phyloP scores from a whole-genome alignment of 2,797 vertebrate genomes.

The Microctenopoma lineatum region DNA sequence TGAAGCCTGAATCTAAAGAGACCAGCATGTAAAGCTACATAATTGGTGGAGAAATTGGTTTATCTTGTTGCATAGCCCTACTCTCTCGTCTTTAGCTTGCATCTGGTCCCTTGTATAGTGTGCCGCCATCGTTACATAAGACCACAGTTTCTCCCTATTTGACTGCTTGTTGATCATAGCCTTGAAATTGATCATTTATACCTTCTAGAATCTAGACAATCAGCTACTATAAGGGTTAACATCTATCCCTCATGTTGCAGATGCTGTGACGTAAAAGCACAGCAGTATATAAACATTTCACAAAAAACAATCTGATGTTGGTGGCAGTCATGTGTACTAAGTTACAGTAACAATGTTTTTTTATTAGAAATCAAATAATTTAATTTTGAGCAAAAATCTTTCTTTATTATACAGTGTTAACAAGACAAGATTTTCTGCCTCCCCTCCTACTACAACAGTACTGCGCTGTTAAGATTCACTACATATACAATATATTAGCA shows the following conservation, averaged over 20 bases:
- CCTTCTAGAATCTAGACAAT: background rate
- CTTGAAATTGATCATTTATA: constrained; percentile 7
- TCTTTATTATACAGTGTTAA: no score
- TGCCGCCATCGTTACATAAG: constrained; percentile 23
- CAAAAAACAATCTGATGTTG: constrained; percentile 10
- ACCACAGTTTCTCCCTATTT: background rate
- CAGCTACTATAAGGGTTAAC: constrained; percentile 2
- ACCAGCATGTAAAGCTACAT: constrained; percentile 87
- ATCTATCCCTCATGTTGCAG: background rate
- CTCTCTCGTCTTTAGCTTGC: constrained; percentile 50
- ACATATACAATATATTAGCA: no score
- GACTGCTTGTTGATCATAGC: background rate
- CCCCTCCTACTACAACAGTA: no score
- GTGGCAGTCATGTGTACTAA: background rate
- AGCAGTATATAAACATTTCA: background rate
- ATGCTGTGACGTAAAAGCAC: constrained; percentile 7
- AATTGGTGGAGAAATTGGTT: constrained; percentile 73
- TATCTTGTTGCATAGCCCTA: constrained; percentile 93
- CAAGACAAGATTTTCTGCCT: no score
- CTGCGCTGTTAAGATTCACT: no score
- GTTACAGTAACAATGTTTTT: constrained; percentile 39
- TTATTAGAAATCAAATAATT: constrained; percentile 7
- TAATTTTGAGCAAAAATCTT: no score
- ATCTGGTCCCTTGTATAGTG: constrained; percentile 35
- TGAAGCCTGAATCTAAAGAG: constrained; percentile 87